Conservation (phyloP, 2,113 vertebrate genomes). For the Aleadryas rufinucha region DNA sequence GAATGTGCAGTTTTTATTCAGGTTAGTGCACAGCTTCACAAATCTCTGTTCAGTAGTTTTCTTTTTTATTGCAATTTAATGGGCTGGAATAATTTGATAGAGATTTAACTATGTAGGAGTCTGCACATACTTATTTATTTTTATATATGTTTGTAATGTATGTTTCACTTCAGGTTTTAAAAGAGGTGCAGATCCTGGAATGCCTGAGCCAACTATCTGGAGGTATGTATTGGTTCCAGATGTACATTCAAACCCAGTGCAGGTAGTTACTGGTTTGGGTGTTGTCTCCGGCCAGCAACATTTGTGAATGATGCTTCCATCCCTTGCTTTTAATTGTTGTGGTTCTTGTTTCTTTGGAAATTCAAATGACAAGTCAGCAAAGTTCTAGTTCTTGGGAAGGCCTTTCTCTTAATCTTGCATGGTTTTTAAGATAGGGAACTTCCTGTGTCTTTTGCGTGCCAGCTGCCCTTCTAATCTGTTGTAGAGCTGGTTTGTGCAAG, state of each 20-base stretch:
- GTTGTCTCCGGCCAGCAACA: not conserved
- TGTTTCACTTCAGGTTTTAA: constrained; percentile 85
- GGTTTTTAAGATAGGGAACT: not conserved
- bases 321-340: not conserved
- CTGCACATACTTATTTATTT: not conserved
- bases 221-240: constrained; percentile 75
- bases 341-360: not conserved
- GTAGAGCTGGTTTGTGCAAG: not conserved
- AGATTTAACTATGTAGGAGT: not conserved
- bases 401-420: not conserved
- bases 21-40: not conserved
- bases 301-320: not conserved
- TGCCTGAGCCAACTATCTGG: constrained; percentile 91
- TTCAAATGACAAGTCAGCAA: not conserved
- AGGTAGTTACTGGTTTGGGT: not conserved
- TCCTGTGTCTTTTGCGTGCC: not conserved
- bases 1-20: not conserved
- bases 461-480: not conserved
- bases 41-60: not conserved
- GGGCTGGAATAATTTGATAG: not conserved
- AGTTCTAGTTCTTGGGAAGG: not conserved
- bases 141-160: not conserved
- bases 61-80: not conserved
- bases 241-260: not conserved
- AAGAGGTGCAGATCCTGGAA: constrained; percentile 95